Evolutionary conservation across 2,888 invertebrate genomes (phyloP), one percentile per base, ranked within the genome.

Genomic region (Arge pagana): DNA sequence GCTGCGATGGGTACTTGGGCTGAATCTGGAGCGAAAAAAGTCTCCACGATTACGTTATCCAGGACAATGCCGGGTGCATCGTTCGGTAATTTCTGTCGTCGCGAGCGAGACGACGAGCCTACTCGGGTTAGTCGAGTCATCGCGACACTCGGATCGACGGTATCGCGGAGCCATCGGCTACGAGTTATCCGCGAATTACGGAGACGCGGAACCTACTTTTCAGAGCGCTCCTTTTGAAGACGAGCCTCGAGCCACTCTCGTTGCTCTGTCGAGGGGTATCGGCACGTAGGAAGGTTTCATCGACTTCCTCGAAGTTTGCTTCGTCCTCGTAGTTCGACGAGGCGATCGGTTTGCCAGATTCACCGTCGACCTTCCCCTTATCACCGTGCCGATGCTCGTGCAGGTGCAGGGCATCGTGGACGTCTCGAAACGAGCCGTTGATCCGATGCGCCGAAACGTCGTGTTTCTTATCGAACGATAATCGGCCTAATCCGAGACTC

Each of bases 401-500:
- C 0, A 82, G 71, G 54, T 81, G 80, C 50, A 78, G 74, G 0
- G 69, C 73, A 59, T 82, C 82, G 64, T 83, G 83, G 16, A 82
- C 67, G 54, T 81, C 80, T 5, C 67, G 69, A 67, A 82, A 82
- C 16, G 80, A 77, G 24, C 82, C 82, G 61, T 82, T 81, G 59
- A 81, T 74, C 41, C 79, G 76, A 63, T 82, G 82, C 13, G 80
- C 67, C 8, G 80, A 78, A 48, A 82, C 70, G 67, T 79, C 81
- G 58, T 82, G 82, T 0, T 80, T 79, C 1, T 81, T 80, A 33
- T 75, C 78, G 68, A 86, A 85, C 59, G 83, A 81, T 5, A 83
- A 77, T 8, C 83, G 83, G 1, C 86, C 86, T n/a, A 87, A 76
- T 0, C 86, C 86, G 15, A 87, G 72, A 63, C 80, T 86, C 63